Conservation (phyloP, 2,113 vertebrate species). For the Lasiurus cinereus region DNA sequence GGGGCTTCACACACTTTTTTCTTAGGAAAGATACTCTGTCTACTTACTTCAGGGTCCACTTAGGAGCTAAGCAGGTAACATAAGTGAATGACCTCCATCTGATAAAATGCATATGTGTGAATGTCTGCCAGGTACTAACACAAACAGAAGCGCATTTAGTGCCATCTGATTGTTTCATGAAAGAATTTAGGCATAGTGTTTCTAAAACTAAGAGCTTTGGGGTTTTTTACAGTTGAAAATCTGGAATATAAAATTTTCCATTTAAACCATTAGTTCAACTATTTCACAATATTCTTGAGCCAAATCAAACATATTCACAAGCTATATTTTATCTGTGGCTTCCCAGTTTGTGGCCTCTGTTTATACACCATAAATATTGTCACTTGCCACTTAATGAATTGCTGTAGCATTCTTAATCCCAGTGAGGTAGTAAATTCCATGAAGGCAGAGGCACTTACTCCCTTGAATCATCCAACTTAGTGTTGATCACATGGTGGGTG, state of each 20-base stretch:
- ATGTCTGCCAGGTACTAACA: background rate
- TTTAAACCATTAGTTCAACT: constrained; percentile 6
- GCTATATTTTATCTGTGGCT: background rate
- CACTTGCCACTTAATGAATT: background rate
- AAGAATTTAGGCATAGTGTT: background rate
- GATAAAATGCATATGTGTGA: background rate
- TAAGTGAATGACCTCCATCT: background rate
- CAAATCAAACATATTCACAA: constrained; percentile 17
- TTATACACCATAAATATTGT: background rate
- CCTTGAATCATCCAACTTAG: background rate
- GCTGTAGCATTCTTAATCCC: background rate
- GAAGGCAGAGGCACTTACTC: background rate
- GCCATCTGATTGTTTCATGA: background rate
- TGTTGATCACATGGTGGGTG: background rate
- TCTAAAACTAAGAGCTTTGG: background rate
- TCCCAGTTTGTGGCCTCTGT: background rate
- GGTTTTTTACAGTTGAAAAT: background rate
- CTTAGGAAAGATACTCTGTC: background rate
- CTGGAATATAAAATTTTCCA: background rate
- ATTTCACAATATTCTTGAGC: background rate
- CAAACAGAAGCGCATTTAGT: constrained; percentile 7
- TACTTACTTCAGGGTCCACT: background rate
- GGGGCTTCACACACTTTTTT: background rate
- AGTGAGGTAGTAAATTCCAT: background rate
- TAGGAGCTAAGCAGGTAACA: background rate